Evolutionary conservation across 1,140 invertebrate species (phyloP).

Genomic region (Popillia japonica): DNA sequence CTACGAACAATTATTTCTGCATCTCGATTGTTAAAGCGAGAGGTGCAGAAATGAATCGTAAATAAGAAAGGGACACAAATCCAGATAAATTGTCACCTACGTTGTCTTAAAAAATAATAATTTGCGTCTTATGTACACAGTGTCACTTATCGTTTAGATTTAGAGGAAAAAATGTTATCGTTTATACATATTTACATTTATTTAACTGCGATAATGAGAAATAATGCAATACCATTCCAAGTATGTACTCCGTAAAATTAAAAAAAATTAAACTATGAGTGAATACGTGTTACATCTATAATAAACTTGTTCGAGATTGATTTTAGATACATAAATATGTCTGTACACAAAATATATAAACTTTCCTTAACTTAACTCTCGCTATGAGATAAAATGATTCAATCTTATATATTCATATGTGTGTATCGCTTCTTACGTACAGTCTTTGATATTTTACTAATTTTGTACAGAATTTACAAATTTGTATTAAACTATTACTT

Average conservation of each 20-base stretch:
- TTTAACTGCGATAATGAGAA: not conserved
- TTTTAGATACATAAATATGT: too few relatives aligned
- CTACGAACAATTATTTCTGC: too few relatives aligned
- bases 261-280: conserved; percentile 15
- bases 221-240: not conserved
- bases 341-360: too few relatives aligned
- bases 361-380: too few relatives aligned
- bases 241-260: not conserved
- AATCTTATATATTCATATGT: conserved; percentile 1
- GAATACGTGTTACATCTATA: not conserved
- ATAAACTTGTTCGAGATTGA: too few relatives aligned
- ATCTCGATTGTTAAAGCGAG: too few relatives aligned
- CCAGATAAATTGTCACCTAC: too few relatives aligned
- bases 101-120: conserved; percentile 27
- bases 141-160: not conserved
- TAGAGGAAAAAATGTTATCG: not conserved
- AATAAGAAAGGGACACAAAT: not conserved
- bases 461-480: conserved; percentile 30
- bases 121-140: not conserved
- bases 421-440: not conserved
- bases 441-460: conserved; percentile 27
- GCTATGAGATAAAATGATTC: not conserved
- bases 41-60: too few relatives aligned
- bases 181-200: conserved; percentile 27
- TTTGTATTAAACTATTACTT: conserved; percentile 29